Percentiles rank a stretch among this genome's conserved stretches.
Conservation (phyloP, 53 echinoderm and acorn worm species). For the Pentamera pediparva region DNA sequence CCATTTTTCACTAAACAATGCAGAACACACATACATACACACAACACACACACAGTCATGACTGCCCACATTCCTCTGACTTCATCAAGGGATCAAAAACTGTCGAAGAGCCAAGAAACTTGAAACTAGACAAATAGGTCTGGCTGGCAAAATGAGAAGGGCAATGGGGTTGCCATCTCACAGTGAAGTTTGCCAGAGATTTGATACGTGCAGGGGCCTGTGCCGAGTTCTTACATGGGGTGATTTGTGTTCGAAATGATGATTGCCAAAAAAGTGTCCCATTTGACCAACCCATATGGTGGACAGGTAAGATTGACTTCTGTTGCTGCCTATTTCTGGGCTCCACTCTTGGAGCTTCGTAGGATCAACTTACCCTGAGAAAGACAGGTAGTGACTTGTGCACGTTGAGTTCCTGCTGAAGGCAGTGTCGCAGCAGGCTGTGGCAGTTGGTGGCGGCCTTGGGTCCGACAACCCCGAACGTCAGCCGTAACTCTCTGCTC, state of each 20-base stretch:
- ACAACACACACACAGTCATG: not conserved
- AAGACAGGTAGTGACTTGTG: slow-evolving; percentile 63
- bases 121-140: not conserved
- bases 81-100: not conserved
- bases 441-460: slow-evolving; percentile 74
- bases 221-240: too few species aligned
- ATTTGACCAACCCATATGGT: too few species aligned
- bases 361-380: slow-evolving; percentile 50
- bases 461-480: slow-evolving; percentile 51
- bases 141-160: not conserved
- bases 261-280: too few species aligned
- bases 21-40: not conserved
- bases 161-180: not conserved
- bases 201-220: not conserved
- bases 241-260: too few species aligned
- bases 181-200: not conserved
- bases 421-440: slow-evolving; percentile 53
- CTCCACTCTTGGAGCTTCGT: not conserved
- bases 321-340: not conserved
- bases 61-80: not conserved
- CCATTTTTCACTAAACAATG: too few species aligned
- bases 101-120: not conserved
- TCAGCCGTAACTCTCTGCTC: slow-evolving; percentile 46
- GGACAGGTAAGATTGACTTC: not conserved
- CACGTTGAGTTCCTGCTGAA: slow-evolving; percentile 76